Conservation (phyloP, 2,797 vertebrate genomes). For the Lithobates pipiens region DNA sequence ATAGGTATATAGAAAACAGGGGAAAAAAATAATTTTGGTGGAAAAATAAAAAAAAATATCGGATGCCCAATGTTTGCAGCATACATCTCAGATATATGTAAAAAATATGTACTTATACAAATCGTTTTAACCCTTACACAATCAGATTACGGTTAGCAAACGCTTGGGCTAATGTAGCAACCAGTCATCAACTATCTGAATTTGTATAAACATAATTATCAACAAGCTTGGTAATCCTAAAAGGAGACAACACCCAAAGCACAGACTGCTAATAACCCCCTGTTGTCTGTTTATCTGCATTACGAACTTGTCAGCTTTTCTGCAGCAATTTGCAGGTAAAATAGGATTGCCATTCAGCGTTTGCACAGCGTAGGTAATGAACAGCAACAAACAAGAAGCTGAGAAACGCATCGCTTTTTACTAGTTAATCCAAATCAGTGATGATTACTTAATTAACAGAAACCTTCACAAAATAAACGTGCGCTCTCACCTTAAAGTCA, state of each 20-base stretch:
- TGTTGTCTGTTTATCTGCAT: not conserved
- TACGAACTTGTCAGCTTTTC: not conserved
- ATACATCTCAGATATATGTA: no score
- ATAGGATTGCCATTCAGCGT: not conserved
- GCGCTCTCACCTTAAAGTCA: no score
- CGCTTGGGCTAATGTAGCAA: no score
- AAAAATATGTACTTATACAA: no score
- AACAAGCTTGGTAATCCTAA: not conserved
- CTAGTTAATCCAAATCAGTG: constrained; percentile 1
- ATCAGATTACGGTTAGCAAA: no score
- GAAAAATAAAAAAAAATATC: no score
- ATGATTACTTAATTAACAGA: not conserved
- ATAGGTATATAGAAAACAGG: no score
- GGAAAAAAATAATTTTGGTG: no score
- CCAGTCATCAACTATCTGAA: no score
- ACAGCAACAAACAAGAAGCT: not conserved
- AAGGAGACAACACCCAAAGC: not conserved
- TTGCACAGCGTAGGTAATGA: constrained; percentile 16
- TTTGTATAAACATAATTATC: no score
- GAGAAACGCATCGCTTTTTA: not conserved
- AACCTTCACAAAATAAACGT: not conserved
- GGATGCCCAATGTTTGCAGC: no score
- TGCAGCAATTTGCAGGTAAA: constrained; percentile 5
- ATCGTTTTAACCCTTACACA: no score
- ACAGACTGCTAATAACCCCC: not conserved